A percentile compares a stretch with the other conserved stretches of the same genome.
These are phyloP conservation scores for Thamnophis elegans DNA, from an alignment of 2,797 vertebrate genomes.

Conservation along the genomic window DNA sequence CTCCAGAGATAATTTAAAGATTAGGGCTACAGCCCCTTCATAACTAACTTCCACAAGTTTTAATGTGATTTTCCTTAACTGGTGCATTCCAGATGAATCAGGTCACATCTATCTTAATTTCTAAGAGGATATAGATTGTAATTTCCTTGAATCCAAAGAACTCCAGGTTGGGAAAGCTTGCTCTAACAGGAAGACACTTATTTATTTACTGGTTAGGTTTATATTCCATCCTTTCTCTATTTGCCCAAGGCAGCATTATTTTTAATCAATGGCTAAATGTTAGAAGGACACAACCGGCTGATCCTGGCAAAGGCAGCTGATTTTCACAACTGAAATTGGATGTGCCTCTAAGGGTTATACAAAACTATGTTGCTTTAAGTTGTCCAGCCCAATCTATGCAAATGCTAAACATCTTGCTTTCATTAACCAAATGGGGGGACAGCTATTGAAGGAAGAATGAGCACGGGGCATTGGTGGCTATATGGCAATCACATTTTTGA, in stretches of 20 bases:
- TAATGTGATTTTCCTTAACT: not conserved
- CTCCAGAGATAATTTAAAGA: not conserved
- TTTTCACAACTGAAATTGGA: not conserved
- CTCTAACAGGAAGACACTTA: not conserved
- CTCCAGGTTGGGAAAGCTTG: not conserved
- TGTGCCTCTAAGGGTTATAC: not conserved
- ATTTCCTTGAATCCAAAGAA: not conserved
- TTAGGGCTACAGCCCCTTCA: not conserved
- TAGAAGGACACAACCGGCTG: not conserved
- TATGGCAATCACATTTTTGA: not conserved
- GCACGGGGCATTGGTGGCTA: not conserved
- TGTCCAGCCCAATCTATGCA: not conserved
- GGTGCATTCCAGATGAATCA: not conserved
- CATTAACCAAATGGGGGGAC: not conserved
- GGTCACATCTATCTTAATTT: not conserved
- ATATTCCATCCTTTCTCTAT: not conserved
- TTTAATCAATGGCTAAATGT: not conserved
- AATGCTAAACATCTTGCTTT: conserved; percentile 12
- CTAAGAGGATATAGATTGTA: not conserved
- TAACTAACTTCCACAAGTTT: not conserved
- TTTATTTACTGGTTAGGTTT: not conserved
- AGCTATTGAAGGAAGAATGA: not conserved
- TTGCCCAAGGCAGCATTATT: not conserved
- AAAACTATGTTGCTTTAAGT: not conserved
- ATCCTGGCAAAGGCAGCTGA: not conserved